phyloP scores from a whole-genome alignment of 1,140 invertebrate genomes.

The Archegozetes longisetosus region DNA sequence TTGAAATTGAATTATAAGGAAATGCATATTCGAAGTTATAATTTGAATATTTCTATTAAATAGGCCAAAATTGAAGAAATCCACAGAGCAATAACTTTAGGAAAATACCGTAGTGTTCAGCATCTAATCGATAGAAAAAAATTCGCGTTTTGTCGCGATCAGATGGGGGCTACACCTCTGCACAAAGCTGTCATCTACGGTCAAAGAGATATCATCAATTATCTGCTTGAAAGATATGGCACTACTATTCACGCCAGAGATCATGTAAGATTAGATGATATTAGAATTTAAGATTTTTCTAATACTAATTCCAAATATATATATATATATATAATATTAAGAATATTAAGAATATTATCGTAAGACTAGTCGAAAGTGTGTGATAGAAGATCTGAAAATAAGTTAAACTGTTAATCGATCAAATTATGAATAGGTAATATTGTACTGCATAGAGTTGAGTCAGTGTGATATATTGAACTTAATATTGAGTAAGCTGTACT shows the following conservation, averaged over 20 bases:
- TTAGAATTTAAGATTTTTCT: too few species aligned
- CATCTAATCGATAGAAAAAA: slow-evolving; percentile 37
- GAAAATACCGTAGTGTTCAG: slow-evolving; percentile 19
- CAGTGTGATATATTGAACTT: too few species aligned
- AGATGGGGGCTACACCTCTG: slow-evolving; percentile 50
- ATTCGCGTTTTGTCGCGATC: slow-evolving; percentile 49
- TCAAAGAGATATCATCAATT: slow-evolving; percentile 50
- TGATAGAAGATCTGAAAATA: too few species aligned
- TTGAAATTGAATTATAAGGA: too few species aligned
- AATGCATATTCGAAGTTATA: too few species aligned
- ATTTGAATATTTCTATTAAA: slow-evolving; percentile 22
- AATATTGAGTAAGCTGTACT: too few species aligned
- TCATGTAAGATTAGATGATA: slow-evolving; percentile 23
- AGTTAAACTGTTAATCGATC: too few species aligned
- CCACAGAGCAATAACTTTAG: slow-evolving; percentile 33
- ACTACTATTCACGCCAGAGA: slow-evolving; percentile 22
- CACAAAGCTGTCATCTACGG: slow-evolving; percentile 64
- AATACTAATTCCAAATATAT: too few species aligned
- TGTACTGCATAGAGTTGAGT: too few species aligned
- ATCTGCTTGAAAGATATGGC: slow-evolving; percentile 54
- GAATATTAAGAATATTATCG: too few species aligned
- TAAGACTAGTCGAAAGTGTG: too few species aligned
- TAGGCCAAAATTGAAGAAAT: slow-evolving; percentile 65
- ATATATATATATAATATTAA: slow-evolving; percentile 1
- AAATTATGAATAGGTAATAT: too few species aligned